Percentiles rank a stretch among this genome's conserved stretches.
phyloP scores from a whole-genome alignment of 1,140 invertebrate genomes.

The Drosophila fuyamai region DNA sequence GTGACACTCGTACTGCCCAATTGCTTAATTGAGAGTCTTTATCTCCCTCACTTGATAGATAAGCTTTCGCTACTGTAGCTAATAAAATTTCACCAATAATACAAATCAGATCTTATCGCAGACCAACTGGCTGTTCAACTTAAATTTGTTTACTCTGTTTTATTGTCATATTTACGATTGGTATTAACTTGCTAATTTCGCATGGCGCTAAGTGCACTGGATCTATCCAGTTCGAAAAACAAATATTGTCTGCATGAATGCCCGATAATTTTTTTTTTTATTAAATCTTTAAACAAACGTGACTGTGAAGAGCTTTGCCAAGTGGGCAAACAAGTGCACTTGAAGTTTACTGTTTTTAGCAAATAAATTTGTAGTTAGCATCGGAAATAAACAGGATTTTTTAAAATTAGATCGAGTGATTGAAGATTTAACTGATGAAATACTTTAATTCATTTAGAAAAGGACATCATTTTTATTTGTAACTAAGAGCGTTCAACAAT shows the following conservation, averaged over 20 bases:
- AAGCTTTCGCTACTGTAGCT: slow-evolving; percentile 31
- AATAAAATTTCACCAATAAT: slow-evolving; percentile 28
- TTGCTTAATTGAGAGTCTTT: slow-evolving; percentile 11
- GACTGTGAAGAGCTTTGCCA: slow-evolving; percentile 2
- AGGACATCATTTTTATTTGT: not conserved
- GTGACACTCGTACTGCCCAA: slow-evolving; percentile 2
- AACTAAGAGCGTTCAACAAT: too few species aligned
- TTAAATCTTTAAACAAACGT: slow-evolving; percentile 6
- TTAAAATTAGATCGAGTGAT: not conserved
- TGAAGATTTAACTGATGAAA: too few species aligned
- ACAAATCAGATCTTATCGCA: slow-evolving; percentile 42
- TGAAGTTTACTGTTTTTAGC: slow-evolving; percentile 33
- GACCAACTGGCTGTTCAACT: slow-evolving; percentile 17
- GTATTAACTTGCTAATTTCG: slow-evolving; percentile 43
- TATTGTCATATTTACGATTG: slow-evolving; percentile 49
- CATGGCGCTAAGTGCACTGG: slow-evolving; percentile 75
- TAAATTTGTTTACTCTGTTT: slow-evolving; percentile 32
- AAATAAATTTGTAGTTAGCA: slow-evolving; percentile 49
- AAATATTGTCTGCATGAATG: slow-evolving; percentile 39
- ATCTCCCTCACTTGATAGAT: slow-evolving; percentile 29
- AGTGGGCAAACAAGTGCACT: slow-evolving; percentile 26
- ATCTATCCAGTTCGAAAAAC: slow-evolving; percentile 73
- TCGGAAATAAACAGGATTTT: slow-evolving; percentile 33
- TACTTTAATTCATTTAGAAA: slow-evolving; percentile 7
- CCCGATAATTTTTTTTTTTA: slow-evolving; percentile 31